These are phyloP conservation scores for Drosophila neotestacea DNA, from an alignment of 2,888 invertebrate species.

Conservation along the genomic window DNA sequence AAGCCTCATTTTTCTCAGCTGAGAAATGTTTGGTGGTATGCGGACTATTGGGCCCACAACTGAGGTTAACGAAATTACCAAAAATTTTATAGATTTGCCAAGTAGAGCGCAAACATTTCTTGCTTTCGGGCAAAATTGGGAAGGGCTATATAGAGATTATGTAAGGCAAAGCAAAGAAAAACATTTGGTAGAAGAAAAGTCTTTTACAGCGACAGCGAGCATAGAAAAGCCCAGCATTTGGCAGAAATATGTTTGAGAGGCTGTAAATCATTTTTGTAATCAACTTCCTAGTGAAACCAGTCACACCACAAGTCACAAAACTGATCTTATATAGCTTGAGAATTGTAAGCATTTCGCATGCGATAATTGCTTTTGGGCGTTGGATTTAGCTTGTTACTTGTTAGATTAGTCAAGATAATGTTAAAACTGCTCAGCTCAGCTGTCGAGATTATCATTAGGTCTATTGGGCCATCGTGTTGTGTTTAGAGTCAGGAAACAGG, in stretches of 20 bases:
- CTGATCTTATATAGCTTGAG: constrained; percentile 1
- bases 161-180: neutral
- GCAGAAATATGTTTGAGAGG: neutral
- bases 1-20: constrained; percentile 73
- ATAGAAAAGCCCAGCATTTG: neutral
- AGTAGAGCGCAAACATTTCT: constrained; percentile 4
- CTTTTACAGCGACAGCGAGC: neutral
- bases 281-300: constrained; percentile 10
- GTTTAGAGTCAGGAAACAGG: neutral
- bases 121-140: constrained; percentile 20
- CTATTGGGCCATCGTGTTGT: constrained; percentile 1
- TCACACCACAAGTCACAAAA: constrained; percentile 4
- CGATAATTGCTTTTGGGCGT: constrained; percentile 15
- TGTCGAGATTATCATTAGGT: constrained; percentile 4
- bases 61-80: constrained; percentile 31
- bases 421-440: neutral
- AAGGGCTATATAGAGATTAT: constrained; percentile 4
- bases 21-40: constrained; percentile 71
- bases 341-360: neutral
- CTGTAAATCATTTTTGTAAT: neutral
- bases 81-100: constrained; percentile 23
- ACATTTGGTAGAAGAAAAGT: neutral
- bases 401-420: constrained; percentile 2
- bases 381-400: neutral
- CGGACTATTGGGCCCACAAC: constrained; percentile 25